Percentiles rank a stretch among this genome's conserved stretches.
phyloP scores from a whole-genome alignment of 2,888 invertebrate genomes.

The Trichacis sp. region DNA sequence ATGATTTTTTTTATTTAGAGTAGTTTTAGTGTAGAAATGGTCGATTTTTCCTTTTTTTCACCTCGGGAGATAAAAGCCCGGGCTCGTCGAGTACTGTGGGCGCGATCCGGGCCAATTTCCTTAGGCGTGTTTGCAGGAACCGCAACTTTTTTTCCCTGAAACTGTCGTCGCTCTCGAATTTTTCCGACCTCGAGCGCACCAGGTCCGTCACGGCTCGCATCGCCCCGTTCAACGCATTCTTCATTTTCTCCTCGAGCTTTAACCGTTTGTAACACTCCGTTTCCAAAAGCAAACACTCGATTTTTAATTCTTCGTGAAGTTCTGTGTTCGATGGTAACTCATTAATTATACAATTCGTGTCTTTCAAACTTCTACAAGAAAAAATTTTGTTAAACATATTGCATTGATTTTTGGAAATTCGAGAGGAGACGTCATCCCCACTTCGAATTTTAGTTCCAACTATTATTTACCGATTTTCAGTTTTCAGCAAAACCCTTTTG shows the following conservation, averaged over 20 bases:
- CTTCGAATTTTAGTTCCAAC: no score
- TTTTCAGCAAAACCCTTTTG: no score
- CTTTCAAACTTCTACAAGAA: conserved; percentile 49
- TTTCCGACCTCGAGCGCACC: conserved; percentile 13
- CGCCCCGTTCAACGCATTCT: conserved; percentile 36
- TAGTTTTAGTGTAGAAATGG: no score
- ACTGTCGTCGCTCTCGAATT: neutral
- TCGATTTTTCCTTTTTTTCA: neutral
- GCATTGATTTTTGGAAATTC: no score
- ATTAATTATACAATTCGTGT: conserved; percentile 53
- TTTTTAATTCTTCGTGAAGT: conserved; percentile 36
- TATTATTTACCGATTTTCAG: no score
- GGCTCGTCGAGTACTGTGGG: neutral
- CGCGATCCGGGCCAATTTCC: conserved; percentile 17
- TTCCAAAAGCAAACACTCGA: conserved; percentile 49
- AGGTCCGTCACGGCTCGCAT: conserved; percentile 38
- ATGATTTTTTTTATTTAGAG: no score
- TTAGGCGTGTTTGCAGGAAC: conserved; percentile 30
- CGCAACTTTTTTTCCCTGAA: conserved; percentile 36
- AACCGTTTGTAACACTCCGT: conserved; percentile 47
- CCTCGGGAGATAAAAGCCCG: neutral
- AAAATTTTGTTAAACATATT: no score
- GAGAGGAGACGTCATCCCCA: no score
- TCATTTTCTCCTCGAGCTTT: conserved; percentile 34
- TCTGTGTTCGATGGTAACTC: conserved; percentile 27